Conservation (phyloP, 2,797 vertebrate species). For the Telmatherina bonti region DNA sequence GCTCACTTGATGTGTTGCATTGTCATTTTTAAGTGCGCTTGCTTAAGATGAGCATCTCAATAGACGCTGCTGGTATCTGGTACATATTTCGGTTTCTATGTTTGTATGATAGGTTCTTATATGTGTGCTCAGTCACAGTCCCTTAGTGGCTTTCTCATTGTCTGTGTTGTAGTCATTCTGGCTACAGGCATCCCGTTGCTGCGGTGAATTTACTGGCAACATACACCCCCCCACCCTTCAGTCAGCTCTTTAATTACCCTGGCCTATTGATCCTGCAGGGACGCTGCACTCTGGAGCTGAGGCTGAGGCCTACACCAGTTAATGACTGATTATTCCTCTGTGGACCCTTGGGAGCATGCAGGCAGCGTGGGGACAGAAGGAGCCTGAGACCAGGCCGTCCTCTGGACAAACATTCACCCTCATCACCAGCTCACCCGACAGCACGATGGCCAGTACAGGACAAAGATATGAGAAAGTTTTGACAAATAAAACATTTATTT, state of each 20-base stretch:
- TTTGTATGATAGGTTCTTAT: slow-evolving; percentile 34
- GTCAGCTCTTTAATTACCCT: slow-evolving; percentile 88
- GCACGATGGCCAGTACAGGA: slow-evolving; percentile 1
- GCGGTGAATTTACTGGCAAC: slow-evolving; percentile 86
- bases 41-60: slow-evolving; percentile 24
- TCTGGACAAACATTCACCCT: slow-evolving; percentile 55
- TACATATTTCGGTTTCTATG: slow-evolving; percentile 16
- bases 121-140: slow-evolving; percentile 52
- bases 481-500: not conserved
- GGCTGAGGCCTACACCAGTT: slow-evolving; percentile 77
- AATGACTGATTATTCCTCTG: slow-evolving; percentile 83
- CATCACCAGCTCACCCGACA: slow-evolving; percentile 52
- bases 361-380: slow-evolving; percentile 60
- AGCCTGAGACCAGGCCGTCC: slow-evolving; percentile 43
- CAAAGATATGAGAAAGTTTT: not conserved
- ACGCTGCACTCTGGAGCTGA: slow-evolving; percentile 77
- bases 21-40: slow-evolving; percentile 17
- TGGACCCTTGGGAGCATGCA: slow-evolving; percentile 63
- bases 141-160: slow-evolving; percentile 68
- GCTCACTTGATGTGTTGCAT: slow-evolving; percentile 5
- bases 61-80: slow-evolving; percentile 10
- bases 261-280: slow-evolving; percentile 85
- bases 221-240: slow-evolving; percentile 60
- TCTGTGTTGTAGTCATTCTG: slow-evolving; percentile 80
- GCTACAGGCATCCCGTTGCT: slow-evolving; percentile 78